Percentiles rank a stretch among this genome's conserved stretches.
Conservation (phyloP, 2,888 invertebrate species). For the Conomelus anceps region DNA sequence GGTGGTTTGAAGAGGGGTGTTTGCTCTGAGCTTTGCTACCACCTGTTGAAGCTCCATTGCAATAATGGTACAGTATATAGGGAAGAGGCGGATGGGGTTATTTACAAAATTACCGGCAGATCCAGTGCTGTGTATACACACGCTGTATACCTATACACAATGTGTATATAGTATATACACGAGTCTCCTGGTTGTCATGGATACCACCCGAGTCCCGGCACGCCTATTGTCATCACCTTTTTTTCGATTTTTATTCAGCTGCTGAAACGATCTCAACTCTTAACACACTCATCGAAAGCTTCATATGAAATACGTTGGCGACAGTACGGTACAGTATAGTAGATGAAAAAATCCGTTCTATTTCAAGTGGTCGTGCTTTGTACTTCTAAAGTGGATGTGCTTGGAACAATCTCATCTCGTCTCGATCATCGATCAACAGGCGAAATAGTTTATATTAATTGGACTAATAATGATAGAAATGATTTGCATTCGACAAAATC, state of each 20-base stretch:
- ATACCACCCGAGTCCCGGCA: background rate
- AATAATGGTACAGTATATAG: background rate
- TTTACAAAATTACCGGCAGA: background rate
- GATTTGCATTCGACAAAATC: background rate
- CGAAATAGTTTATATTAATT: background rate
- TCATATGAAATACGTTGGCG: background rate
- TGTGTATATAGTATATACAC: background rate
- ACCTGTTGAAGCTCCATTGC: background rate
- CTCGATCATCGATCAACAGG: background rate
- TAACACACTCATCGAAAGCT: background rate
- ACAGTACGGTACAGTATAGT: background rate
- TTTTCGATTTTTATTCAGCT: background rate
- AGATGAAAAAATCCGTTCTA: background rate
- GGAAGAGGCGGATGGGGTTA: background rate
- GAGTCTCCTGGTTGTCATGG: background rate
- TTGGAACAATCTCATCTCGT: background rate
- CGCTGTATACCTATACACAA: background rate
- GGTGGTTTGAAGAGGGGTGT: background rate
- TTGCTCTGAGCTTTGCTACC: background rate
- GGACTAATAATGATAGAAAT: background rate
- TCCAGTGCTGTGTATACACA: background rate
- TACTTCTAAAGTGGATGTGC: background rate
- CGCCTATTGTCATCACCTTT: background rate
- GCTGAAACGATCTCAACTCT: background rate
- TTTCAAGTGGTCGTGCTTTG: background rate